These are phyloP conservation scores for Drosophila atripex DNA, from an alignment of 2,888 invertebrate genomes.

Conservation along the genomic window DNA sequence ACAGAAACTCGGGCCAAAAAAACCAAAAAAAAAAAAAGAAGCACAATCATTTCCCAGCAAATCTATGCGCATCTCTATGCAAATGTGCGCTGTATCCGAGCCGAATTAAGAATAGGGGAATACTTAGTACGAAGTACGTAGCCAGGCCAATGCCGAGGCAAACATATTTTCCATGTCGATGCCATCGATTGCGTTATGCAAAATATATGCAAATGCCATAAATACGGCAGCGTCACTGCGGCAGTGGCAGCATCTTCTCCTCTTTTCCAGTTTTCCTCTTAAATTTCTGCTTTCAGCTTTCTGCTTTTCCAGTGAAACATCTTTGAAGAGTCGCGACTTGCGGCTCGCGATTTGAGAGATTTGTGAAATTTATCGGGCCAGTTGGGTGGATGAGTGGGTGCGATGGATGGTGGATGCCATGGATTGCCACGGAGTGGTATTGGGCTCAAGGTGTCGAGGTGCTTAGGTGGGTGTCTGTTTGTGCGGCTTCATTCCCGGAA, in stretches of 20 bases:
- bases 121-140: constrained; percentile 23
- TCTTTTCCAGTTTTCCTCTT: constrained; percentile 43
- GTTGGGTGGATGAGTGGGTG: constrained; percentile 48
- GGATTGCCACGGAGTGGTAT: not conserved
- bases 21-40: not conserved
- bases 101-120: constrained; percentile 55
- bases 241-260: constrained; percentile 32
- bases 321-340: constrained; percentile 50
- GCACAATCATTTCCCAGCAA: constrained; percentile 77
- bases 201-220: constrained; percentile 82
- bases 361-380: constrained; percentile 81
- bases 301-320: constrained; percentile 58
- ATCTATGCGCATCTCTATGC: constrained; percentile 74
- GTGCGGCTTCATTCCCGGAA: constrained; percentile 59
- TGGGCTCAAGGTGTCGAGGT: constrained; percentile 22
- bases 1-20: not conserved
- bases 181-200: constrained; percentile 83
- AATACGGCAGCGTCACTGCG: constrained; percentile 61
- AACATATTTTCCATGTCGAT: constrained; percentile 83
- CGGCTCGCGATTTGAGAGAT: constrained; percentile 65
- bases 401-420: constrained; percentile 13
- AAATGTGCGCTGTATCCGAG: constrained; percentile 58
- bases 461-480: constrained; percentile 35
- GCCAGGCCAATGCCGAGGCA: constrained; percentile 50
- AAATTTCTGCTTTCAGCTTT: constrained; percentile 38